Evolutionary conservation across 2,113 vertebrate genomes (phyloP).

Genomic region (Microcebus murinus): DNA sequence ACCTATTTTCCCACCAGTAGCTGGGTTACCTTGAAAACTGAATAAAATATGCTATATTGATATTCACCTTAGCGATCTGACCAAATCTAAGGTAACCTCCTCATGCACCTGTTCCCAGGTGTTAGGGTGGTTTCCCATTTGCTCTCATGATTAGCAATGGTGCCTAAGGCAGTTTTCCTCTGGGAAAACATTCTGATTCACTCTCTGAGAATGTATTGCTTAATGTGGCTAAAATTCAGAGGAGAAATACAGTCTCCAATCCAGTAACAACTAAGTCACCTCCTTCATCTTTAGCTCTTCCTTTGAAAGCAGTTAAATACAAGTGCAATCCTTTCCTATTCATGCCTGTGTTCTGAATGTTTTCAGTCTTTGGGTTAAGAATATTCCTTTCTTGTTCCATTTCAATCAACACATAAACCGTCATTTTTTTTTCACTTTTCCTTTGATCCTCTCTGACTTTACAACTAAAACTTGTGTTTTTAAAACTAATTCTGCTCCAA

Average conservation of each 20-base stretch:
- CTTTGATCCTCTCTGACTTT: background rate
- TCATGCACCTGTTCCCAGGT: background rate
- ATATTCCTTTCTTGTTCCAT: background rate
- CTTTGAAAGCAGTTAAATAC: background rate
- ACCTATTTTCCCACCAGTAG: background rate
- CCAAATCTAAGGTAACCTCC: background rate
- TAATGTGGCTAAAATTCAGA: background rate
- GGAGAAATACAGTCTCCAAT: background rate
- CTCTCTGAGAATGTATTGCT: background rate
- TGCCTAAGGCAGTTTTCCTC: too few species aligned
- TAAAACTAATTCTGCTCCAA: background rate
- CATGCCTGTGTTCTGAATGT: rapidly evolving
- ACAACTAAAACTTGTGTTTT: background rate
- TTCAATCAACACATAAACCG: background rate
- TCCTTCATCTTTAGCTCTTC: background rate
- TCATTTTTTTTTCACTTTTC: background rate
- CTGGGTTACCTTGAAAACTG: background rate
- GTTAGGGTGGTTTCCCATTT: background rate
- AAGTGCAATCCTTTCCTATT: background rate
- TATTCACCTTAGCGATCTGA: background rate
- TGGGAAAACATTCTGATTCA: background rate
- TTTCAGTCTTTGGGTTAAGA: background rate
- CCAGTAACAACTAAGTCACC: background rate
- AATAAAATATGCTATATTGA: too few species aligned
- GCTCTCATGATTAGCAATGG: background rate